Conservation (phyloP, 2,797 vertebrate species). For the Clarias pachynema region DNA sequence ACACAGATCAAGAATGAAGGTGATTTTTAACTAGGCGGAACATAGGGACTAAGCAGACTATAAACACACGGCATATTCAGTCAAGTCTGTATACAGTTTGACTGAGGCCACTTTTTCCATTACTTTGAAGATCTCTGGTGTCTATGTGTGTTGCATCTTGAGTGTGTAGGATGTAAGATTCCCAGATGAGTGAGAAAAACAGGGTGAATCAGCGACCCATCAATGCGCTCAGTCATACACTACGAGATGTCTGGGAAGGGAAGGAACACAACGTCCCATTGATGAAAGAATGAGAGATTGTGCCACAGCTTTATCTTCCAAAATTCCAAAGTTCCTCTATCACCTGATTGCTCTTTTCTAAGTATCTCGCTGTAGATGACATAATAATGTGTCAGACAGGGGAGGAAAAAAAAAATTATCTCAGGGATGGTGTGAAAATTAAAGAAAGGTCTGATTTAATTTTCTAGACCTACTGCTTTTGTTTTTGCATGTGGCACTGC, state of each 20-base stretch:
- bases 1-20: slow-evolving; percentile 1
- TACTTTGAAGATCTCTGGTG: slow-evolving; percentile 6
- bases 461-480: neutral
- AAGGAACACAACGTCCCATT: slow-evolving; percentile 26
- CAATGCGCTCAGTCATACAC: slow-evolving; percentile 21
- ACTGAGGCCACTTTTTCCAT: slow-evolving; percentile 35
- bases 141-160: slow-evolving; percentile 1
- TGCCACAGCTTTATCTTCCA: neutral
- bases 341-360: slow-evolving; percentile 13
- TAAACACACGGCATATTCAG: neutral
- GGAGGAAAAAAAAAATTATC: neutral
- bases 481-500: slow-evolving; percentile 7
- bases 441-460: slow-evolving; percentile 2
- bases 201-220: slow-evolving; percentile 32
- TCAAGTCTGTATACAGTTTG: slow-evolving; percentile 16
- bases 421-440: neutral
- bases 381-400: neutral
- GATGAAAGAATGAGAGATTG: slow-evolving; percentile 15
- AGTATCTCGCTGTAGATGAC: neutral
- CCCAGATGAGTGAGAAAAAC: slow-evolving; percentile 37
- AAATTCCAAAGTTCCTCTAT: slow-evolving; percentile 1
- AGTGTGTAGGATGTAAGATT: slow-evolving; percentile 21
- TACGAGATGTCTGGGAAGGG: slow-evolving; percentile 28
- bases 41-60: neutral
- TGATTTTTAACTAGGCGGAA: neutral